Evolutionary conservation across 2,888 invertebrate genomes (phyloP).

Genomic region (Drosophila formosana): DNA sequence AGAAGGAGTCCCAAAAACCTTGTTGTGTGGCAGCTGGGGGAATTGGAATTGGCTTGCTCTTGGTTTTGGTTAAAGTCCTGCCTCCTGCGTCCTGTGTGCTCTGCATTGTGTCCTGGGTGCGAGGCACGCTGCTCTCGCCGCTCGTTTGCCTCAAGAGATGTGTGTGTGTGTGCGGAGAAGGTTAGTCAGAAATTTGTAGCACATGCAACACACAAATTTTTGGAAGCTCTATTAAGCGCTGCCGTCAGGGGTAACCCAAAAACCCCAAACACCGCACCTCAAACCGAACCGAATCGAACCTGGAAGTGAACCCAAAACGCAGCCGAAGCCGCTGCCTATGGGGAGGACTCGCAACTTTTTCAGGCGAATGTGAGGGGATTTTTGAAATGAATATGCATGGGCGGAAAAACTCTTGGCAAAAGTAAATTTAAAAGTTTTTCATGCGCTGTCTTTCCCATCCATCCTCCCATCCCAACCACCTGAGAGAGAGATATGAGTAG

Average conservation of each 20-base stretch:
- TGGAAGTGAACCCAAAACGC: constrained; percentile 6
- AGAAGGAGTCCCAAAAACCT: constrained; percentile 40
- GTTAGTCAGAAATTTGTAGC: constrained; percentile 62
- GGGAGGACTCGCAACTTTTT: too few relatives aligned
- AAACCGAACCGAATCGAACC: background rate
- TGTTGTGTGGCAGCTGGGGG: constrained; percentile 66
- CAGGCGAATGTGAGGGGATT: constrained; percentile 48
- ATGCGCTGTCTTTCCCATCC: constrained; percentile 25
- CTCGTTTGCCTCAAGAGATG: constrained; percentile 1
- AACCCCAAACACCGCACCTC: background rate
- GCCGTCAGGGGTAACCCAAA: constrained; percentile 26
- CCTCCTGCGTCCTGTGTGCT: background rate
- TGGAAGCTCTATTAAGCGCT: constrained; percentile 78
- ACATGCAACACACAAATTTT: constrained; percentile 69
- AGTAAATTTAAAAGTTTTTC: constrained; percentile 79
- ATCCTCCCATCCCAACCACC: constrained; percentile 3
- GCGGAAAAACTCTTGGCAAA: constrained; percentile 78
- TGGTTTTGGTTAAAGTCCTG: constrained; percentile 13
- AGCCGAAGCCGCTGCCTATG: background rate
- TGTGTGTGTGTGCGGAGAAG: background rate
- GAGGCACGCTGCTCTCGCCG: constrained; percentile 17
- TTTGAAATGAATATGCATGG: constrained; percentile 79
- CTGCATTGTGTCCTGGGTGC: constrained; percentile 5
- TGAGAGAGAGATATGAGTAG: constrained; percentile 69
- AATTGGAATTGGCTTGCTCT: constrained; percentile 70